Conservation (phyloP, 2,888 invertebrate species). For the Gryllus longicercus region DNA sequence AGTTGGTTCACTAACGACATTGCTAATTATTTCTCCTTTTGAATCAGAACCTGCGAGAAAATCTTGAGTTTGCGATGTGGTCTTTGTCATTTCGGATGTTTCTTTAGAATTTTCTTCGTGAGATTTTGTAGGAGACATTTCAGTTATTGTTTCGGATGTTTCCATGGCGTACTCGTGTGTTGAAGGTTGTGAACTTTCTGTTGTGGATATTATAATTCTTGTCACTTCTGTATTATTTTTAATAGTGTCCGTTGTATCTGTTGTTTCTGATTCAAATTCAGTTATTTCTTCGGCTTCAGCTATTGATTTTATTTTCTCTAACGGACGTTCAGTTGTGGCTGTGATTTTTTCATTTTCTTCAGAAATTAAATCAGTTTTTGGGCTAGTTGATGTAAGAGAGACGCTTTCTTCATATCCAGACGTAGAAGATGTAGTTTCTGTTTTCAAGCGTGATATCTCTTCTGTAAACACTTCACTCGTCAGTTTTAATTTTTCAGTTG, state of each 20-base stretch:
- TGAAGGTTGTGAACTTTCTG: neutral
- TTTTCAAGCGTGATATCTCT: too few relatives aligned
- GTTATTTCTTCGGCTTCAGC: neutral
- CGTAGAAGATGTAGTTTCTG: too few relatives aligned
- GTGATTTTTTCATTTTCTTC: too few relatives aligned
- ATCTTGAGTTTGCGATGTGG: too few relatives aligned
- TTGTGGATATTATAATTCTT: neutral
- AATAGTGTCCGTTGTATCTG: neutral
- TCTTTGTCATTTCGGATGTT: neutral
- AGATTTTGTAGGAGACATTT: neutral
- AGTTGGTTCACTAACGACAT: too few relatives aligned
- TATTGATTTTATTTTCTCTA: neutral
- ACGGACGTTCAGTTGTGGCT: too few relatives aligned
- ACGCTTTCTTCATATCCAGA: too few relatives aligned
- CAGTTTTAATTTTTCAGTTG: neutral
- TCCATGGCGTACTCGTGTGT: neutral
- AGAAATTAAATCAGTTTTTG: too few relatives aligned
- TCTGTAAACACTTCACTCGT: neutral
- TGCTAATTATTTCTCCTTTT: too few relatives aligned
- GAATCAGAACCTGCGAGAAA: too few relatives aligned
- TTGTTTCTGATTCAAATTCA: neutral
- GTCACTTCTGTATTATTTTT: neutral
- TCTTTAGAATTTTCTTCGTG: neutral
- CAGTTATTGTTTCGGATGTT: neutral
- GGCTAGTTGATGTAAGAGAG: neutral